Conservation (phyloP, 2,797 vertebrate genomes). For the Orestias chungarensis region DNA sequence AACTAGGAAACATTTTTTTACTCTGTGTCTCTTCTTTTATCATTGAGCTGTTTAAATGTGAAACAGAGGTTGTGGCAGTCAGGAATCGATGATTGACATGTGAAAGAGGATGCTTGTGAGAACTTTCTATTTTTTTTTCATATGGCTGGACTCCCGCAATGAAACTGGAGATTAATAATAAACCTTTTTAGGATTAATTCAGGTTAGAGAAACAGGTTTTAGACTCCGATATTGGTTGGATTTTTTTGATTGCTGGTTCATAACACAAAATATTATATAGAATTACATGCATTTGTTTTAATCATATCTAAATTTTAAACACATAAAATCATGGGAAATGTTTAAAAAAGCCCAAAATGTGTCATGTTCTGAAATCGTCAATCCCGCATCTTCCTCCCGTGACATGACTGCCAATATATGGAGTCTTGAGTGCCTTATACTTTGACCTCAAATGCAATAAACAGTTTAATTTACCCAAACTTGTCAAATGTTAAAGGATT, state of each 20-base stretch:
- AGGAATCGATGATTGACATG: slow-evolving; percentile 5
- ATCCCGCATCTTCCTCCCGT: not conserved
- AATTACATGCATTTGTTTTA: not conserved
- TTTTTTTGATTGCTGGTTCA: not conserved
- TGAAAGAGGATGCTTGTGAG: not conserved
- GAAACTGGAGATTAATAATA: not conserved
- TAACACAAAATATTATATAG: not conserved
- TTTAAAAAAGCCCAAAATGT: not conserved
- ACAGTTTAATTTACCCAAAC: not conserved
- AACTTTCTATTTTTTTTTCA: not conserved
- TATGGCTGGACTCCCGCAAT: slow-evolving; percentile 5
- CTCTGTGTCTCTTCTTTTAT: slow-evolving; percentile 43
- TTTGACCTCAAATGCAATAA: not conserved
- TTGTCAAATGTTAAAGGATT: not conserved
- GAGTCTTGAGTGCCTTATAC: not conserved
- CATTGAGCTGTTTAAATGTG: slow-evolving; percentile 13
- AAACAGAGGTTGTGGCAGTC: slow-evolving; percentile 11
- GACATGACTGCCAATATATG: not conserved
- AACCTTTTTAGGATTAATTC: slow-evolving; percentile 9
- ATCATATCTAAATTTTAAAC: not conserved
- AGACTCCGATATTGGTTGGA: too few species aligned
- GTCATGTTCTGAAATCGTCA: not conserved
- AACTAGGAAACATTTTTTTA: slow-evolving; percentile 43
- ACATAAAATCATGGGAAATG: not conserved
- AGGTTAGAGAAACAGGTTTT: not conserved